phyloP scores from a whole-genome alignment of 2,797 vertebrate species.

The Phrynocephalus forsythii region DNA sequence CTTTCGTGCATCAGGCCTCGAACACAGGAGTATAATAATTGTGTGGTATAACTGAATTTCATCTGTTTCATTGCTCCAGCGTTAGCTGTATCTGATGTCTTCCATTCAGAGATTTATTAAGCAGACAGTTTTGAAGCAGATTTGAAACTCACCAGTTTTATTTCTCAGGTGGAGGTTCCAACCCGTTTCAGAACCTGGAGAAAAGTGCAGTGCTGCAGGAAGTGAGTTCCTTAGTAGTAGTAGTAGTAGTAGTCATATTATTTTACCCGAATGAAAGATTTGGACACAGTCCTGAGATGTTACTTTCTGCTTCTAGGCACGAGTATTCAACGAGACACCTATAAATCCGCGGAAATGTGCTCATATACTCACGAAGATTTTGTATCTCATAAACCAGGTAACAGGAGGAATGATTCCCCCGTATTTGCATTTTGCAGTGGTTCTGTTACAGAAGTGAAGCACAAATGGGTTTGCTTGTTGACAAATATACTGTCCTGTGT shows the following conservation, averaged over 20 bases:
- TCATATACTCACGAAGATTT: slow-evolving; percentile 85
- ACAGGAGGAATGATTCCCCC: not conserved
- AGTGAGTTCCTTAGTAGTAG: slow-evolving; percentile 67
- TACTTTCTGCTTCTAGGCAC: slow-evolving; percentile 75
- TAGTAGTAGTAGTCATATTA: fast-evolving
- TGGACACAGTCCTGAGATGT: not conserved
- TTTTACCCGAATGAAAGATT: not conserved
- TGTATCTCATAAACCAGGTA: slow-evolving; percentile 87
- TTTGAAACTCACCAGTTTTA: slow-evolving; percentile 18
- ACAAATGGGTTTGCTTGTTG: not conserved
- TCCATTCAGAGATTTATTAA: slow-evolving; percentile 48
- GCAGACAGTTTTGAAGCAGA: slow-evolving; percentile 31
- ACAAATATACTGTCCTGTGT: too few relatives aligned
- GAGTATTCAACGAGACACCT: slow-evolving; percentile 85
- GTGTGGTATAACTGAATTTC: slow-evolving; percentile 14
- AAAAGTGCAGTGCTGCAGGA: slow-evolving; percentile 85
- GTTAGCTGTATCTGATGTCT: slow-evolving; percentile 23
- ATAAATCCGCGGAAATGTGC: slow-evolving; percentile 86
- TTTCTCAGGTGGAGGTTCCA: slow-evolving; percentile 80
- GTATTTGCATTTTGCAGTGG: not conserved
- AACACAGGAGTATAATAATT: slow-evolving; percentile 2
- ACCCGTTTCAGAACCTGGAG: slow-evolving; percentile 84
- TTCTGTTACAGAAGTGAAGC: not conserved
- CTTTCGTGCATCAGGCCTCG: slow-evolving; percentile 32
- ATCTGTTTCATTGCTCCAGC: slow-evolving; percentile 35